Evolutionary conservation across 2,797 vertebrate species (phyloP).

Genomic region (Notoglanidium macrostoma): DNA sequence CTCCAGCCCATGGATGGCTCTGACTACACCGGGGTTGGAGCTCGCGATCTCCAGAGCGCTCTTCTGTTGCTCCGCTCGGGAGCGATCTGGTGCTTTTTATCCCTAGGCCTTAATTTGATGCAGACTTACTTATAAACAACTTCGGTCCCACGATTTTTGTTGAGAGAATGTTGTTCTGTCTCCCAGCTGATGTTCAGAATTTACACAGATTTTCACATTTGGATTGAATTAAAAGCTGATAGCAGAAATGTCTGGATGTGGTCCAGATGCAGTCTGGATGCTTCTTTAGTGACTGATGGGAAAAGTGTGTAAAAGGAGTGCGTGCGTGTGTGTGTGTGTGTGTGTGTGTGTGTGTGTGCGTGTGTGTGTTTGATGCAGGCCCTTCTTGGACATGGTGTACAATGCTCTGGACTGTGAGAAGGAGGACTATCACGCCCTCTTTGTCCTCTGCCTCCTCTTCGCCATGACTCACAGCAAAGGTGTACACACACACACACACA

Average conservation of each 20-base stretch:
- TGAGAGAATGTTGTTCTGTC: background rate
- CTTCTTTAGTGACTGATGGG: no score
- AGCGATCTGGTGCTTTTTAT: no score
- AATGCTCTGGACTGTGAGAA: conserved; percentile 86
- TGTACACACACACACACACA: conserved; percentile 49
- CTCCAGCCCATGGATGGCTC: no score
- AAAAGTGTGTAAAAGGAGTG: background rate
- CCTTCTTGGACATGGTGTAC: conserved; percentile 97
- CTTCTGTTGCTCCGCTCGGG: no score
- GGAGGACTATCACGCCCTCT: conserved; percentile 93
- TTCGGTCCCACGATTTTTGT: no score
- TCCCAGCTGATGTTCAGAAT: background rate
- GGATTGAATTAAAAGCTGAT: background rate
- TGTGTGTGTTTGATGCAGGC: conserved; percentile 71
- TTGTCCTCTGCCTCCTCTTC: conserved; percentile 95
- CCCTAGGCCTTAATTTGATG: background rate
- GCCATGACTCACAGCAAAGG: conserved; percentile 97
- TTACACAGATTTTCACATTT: background rate
- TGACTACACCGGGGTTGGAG: no score
- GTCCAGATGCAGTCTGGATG: background rate
- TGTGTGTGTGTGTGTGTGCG: conserved; percentile 4
- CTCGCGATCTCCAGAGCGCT: no score
- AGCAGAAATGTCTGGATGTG: background rate
- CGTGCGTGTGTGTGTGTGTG: background rate
- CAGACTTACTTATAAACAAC: background rate